These are phyloP conservation scores for Rhynchophorus ferrugineus DNA, from an alignment of 1,140 invertebrate genomes.

Conservation along the genomic window DNA sequence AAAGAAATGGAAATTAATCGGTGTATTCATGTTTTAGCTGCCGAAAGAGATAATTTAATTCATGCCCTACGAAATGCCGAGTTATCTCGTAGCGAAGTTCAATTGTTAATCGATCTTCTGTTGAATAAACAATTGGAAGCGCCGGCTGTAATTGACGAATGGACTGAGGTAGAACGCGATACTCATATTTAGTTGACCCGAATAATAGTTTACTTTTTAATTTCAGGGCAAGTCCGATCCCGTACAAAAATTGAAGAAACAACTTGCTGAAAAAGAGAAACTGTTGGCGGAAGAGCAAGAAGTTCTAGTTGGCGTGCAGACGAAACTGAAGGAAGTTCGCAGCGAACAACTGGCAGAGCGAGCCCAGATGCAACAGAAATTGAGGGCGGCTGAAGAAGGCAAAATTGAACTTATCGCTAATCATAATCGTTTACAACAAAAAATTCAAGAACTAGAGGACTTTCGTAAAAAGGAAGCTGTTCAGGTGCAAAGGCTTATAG, in stretches of 20 bases:
- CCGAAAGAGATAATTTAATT: slow-evolving; percentile 52
- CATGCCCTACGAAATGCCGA: slow-evolving; percentile 68
- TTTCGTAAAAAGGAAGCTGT: slow-evolving; percentile 53
- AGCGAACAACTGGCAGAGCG: slow-evolving; percentile 61
- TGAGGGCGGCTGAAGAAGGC: slow-evolving; percentile 52
- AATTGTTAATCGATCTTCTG: slow-evolving; percentile 78
- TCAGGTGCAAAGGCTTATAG: slow-evolving; percentile 47
- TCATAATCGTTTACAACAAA: slow-evolving; percentile 27
- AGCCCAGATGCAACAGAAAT: slow-evolving; percentile 46
- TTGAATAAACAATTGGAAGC: slow-evolving; percentile 79
- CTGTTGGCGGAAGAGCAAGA: slow-evolving; percentile 63
- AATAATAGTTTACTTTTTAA: too few species aligned
- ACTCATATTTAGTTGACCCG: too few species aligned
- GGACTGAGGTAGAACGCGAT: slow-evolving; percentile 69
- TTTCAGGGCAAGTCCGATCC: slow-evolving; percentile 73
- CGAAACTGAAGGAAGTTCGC: slow-evolving; percentile 70
- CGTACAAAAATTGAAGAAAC: slow-evolving; percentile 75
- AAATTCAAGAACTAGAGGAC: slow-evolving; percentile 44
- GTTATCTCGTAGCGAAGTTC: slow-evolving; percentile 75
- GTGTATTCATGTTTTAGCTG: too few species aligned
- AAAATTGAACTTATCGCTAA: slow-evolving; percentile 27
- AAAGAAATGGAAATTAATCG: too few species aligned
- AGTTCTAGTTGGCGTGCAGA: slow-evolving; percentile 58
- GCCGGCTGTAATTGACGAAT: slow-evolving; percentile 65
- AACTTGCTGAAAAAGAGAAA: slow-evolving; percentile 75